A percentile compares a stretch with the other conserved stretches of the same genome.
phyloP scores from a whole-genome alignment of 2,888 invertebrate species.

The Eilema sororculum region DNA sequence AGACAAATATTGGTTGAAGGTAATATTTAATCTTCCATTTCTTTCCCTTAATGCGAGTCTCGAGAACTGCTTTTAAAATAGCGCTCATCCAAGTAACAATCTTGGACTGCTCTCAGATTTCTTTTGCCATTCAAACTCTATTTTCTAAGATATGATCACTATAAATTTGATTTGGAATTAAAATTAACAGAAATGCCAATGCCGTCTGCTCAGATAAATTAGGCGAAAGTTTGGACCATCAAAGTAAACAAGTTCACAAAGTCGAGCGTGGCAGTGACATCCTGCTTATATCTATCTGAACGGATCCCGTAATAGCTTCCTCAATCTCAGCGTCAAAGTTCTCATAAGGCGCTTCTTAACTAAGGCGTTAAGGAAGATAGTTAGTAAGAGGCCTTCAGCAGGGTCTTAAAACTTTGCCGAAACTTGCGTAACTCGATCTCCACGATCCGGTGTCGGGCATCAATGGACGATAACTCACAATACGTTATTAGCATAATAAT shows the following conservation, averaged over 20 bases:
- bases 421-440: conserved; percentile 84
- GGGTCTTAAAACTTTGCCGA: conserved; percentile 84
- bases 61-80: conserved; percentile 52
- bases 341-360: conserved; percentile 86
- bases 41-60: conserved; percentile 65
- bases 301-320: conserved; percentile 85
- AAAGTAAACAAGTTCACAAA: conserved; percentile 85
- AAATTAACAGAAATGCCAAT: conserved; percentile 49
- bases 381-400: conserved; percentile 83
- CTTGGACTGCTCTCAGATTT: conserved; percentile 37
- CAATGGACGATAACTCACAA: conserved; percentile 79
- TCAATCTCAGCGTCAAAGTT: conserved; percentile 86
- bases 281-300: conserved; percentile 85
- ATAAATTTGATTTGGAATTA: conserved; percentile 1
- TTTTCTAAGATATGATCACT: background rate
- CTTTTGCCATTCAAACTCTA: background rate
- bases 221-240: conserved; percentile 78
- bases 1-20: conserved; percentile 80
- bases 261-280: conserved; percentile 85
- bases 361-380: conserved; percentile 86
- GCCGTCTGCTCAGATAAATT: conserved; percentile 70
- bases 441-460: conserved; percentile 72
- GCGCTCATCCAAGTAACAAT: conserved; percentile 41
- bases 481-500: conserved; percentile 82
- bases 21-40: conserved; percentile 79